phyloP scores from a whole-genome alignment of 2,113 vertebrate genomes.

The Emydocephalus ijimae region DNA sequence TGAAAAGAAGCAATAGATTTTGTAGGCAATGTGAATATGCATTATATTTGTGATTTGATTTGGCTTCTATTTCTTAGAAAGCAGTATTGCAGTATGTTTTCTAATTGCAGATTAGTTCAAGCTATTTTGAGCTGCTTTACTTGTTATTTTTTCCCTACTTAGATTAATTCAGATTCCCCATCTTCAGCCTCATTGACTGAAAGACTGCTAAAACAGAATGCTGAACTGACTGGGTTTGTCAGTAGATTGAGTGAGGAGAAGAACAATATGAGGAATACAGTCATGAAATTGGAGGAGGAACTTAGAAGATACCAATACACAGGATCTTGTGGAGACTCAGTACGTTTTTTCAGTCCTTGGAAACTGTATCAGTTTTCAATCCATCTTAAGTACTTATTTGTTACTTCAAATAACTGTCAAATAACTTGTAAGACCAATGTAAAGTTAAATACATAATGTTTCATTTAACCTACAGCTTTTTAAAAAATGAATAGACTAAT shows the following conservation, averaged over 20 bases:
- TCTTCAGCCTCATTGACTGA: slow-evolving; percentile 79
- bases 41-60: background rate
- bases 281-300: slow-evolving; percentile 86
- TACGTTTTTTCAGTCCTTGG: slow-evolving; percentile 57
- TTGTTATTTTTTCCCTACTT: slow-evolving; percentile 24
- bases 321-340: slow-evolving; percentile 63
- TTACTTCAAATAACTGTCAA: background rate
- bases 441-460: background rate
- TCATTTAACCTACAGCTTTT: background rate
- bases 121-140: background rate
- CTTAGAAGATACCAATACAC: slow-evolving; percentile 72
- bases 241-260: slow-evolving; percentile 92
- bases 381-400: background rate
- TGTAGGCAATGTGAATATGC: background rate
- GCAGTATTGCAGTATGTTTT: background rate
- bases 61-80: background rate
- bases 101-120: background rate
- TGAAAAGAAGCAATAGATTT: background rate
- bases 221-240: slow-evolving; percentile 89
- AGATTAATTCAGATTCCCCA: slow-evolving; percentile 65
- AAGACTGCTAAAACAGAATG: slow-evolving; percentile 88
- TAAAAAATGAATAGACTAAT: background rate
- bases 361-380: background rate
- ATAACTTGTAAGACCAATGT: background rate
- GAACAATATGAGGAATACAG: slow-evolving; percentile 86